Percentiles rank a stretch among this genome's conserved stretches.
Evolutionary conservation across 2,113 vertebrate genomes (phyloP).

Genomic region (Ranitomeya imitator): DNA sequence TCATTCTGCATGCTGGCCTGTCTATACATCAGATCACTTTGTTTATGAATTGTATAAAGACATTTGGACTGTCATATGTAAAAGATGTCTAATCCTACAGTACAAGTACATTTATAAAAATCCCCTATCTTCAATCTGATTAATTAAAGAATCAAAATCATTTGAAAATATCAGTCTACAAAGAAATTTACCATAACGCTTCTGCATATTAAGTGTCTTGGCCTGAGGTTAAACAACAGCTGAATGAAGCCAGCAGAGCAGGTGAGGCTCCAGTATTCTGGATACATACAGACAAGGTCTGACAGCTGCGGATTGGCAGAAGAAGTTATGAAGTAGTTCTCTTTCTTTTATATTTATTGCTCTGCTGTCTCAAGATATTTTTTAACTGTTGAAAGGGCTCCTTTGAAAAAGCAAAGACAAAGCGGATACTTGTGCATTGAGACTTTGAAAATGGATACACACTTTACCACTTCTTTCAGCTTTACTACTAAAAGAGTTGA

Average conservation of each 20-base stretch:
- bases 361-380: not conserved
- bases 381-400: not conserved
- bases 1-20: not conserved
- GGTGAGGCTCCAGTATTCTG: conserved; percentile 29
- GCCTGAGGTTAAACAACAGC: conserved; percentile 7
- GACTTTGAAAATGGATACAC: not conserved
- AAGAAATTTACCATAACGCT: not conserved
- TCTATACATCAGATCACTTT: not conserved
- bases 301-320: conserved; percentile 39
- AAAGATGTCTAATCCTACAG: too few relatives aligned
- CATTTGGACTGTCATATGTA: not conserved
- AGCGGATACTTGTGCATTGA: not conserved
- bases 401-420: not conserved
- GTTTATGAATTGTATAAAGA: not conserved
- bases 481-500: not conserved
- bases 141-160: not conserved
- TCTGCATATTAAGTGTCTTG: not conserved
- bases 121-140: not conserved
- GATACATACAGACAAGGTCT: conserved; percentile 6
- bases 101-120: not conserved
- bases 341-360: conserved; percentile 6
- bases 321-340: conserved; percentile 5
- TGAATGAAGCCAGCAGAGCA: conserved; percentile 32
- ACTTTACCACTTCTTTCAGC: not conserved
- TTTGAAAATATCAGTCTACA: not conserved